phyloP scores from a whole-genome alignment of 2,888 invertebrate genomes.

The Cecidostiba fungosa region DNA sequence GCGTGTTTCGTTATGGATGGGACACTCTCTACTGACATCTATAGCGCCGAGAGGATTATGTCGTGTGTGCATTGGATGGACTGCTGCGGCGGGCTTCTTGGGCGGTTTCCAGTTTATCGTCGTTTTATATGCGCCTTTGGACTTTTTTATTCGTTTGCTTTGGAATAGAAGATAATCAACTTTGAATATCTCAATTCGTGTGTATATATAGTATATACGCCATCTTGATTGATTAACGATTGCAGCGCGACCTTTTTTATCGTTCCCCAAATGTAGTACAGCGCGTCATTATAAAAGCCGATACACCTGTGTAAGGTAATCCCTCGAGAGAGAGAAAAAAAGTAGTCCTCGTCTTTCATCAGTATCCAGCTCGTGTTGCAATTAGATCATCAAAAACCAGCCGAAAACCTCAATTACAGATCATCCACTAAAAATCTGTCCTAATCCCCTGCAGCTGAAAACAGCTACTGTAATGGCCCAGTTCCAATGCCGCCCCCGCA shows the following conservation, averaged over 20 bases:
- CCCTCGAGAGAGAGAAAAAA: too few relatives aligned
- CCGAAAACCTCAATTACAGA: not conserved
- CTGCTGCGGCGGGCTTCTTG: not conserved
- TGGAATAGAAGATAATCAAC: not conserved
- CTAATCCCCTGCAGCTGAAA: not conserved
- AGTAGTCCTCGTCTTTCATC: too few relatives aligned
- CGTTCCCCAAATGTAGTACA: too few relatives aligned
- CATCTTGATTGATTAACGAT: too few relatives aligned
- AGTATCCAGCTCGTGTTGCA: not conserved
- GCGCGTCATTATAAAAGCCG: too few relatives aligned
- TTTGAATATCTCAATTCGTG: not conserved
- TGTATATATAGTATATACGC: too few relatives aligned
- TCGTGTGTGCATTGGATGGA: not conserved
- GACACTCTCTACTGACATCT: not conserved
- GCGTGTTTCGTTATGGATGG: not conserved
- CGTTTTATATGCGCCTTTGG: not conserved
- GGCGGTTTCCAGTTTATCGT: not conserved
- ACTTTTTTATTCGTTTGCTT: not conserved
- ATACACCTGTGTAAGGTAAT: too few relatives aligned
- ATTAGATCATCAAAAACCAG: not conserved
- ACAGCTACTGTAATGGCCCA: not conserved
- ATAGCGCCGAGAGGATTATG: not conserved
- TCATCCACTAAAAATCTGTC: not conserved
- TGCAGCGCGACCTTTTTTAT: too few relatives aligned
- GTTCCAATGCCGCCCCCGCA: constrained; percentile 4